These are phyloP conservation scores for Uloborus diversus DNA, from an alignment of 1,140 invertebrate species.

Conservation along the genomic window DNA sequence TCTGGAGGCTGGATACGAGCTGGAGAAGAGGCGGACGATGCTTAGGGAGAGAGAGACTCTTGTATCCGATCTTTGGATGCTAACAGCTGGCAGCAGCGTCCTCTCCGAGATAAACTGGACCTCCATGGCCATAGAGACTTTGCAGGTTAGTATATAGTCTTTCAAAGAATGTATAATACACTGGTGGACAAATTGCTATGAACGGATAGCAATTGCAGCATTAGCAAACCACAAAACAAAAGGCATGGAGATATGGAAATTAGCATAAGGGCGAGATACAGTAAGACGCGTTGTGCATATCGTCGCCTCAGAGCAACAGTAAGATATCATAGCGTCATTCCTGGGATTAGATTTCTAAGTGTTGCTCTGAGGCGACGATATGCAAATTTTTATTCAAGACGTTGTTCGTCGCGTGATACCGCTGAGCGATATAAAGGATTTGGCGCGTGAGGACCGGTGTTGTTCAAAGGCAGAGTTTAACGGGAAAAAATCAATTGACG, in stretches of 20 bases:
- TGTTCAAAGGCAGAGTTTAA: background rate
- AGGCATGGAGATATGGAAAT: background rate
- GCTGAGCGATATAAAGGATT: background rate
- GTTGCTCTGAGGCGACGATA: no score
- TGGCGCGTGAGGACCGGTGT: background rate
- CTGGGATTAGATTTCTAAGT: no score
- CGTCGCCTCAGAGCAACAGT: no score
- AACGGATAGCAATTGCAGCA: constrained; percentile 44
- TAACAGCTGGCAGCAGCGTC: constrained; percentile 61
- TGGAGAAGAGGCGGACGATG: constrained; percentile 53
- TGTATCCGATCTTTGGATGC: constrained; percentile 62
- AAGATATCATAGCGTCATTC: no score
- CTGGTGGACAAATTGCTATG: background rate
- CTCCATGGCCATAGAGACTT: constrained; percentile 9
- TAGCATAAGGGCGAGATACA: background rate
- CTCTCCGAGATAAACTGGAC: constrained; percentile 64
- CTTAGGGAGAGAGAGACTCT: constrained; percentile 43
- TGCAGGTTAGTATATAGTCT: constrained; percentile 1
- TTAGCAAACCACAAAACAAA: constrained; percentile 27
- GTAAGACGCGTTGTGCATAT: background rate
- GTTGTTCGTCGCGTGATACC: background rate
- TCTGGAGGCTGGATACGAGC: constrained; percentile 62
- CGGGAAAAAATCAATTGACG: background rate
- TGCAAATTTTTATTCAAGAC: background rate
- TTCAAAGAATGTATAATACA: background rate